Base-by-base conservation (phyloP, 2,113 vertebrate genomes). In the Galeopterus variegatus region DNA sequence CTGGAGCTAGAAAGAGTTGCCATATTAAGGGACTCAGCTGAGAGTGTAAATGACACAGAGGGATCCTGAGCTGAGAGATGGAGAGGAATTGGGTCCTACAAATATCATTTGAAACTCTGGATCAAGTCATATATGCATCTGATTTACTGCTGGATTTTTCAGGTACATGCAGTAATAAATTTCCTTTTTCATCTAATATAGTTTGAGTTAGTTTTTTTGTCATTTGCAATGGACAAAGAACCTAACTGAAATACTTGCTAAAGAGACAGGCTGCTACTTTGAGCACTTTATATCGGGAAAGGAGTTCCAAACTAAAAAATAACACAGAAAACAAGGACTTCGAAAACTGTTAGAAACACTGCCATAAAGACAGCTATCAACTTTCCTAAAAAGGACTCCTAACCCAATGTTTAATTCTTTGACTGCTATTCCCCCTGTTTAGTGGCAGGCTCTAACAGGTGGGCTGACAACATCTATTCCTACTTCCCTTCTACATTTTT, bases 251-350 rank as follows among this genome's bases (percentile, higher is more conserved):
- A 90, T 3, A 86, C 67, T 92, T 52, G 23, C 50, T 88, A 62
- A 88, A 67, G 75, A 86, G 33, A 79, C 23, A 91, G 45, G 18
- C 19, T 75, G 26, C n/a, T 73, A 81, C 81, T 91, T 54, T 62
- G 82, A 33, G 23, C 3, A 64, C 5, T 69, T 82, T 67, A 24
- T 36, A 75, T 67, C n/a, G 86, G 54, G 23, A 82, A 94, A 93
- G 69, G 69, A 79, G 52, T 23, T 88, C 10, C 28, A 72, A 95
- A 85, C 48, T 85, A 64, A 94, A 94, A 89, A 13, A 64, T 62
- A 56, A 88, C 28, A 76, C 26, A 70, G 14, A 72, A 65, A 31
- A 85, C 23, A 73, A 83, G 45, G 52, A 9, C 23, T 93, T 67
- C 41, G 41, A 58, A 77, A 0, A 77, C 41, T 60, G 72, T 85